Percentiles rank a stretch among this genome's conserved stretches.
These are phyloP conservation scores for Lycocorax pyrrhopterus DNA, from an alignment of 2,113 vertebrate species.

Conservation along the genomic window DNA sequence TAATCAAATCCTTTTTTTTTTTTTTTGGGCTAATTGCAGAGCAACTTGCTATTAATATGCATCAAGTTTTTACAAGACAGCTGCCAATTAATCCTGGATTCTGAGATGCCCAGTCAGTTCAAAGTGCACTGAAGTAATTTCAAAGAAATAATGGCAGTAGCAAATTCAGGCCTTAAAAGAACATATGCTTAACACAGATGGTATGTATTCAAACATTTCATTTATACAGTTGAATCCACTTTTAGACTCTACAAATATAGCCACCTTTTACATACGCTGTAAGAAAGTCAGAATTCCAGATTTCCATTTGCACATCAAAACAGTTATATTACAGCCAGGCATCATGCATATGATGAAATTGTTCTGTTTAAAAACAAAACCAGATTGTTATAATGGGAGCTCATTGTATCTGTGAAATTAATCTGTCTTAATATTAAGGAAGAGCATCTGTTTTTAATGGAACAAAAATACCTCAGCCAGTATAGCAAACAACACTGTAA, in stretches of 20 bases:
- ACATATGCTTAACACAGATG: constrained; percentile 38
- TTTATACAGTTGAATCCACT: constrained; percentile 23
- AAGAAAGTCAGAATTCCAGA: constrained; percentile 37
- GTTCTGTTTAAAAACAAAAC: constrained; percentile 46
- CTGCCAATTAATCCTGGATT: not conserved
- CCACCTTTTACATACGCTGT: constrained; percentile 6
- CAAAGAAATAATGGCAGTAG: not conserved
- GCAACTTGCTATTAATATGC: not conserved
- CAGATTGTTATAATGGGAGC: constrained; percentile 42
- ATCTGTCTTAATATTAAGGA: constrained; percentile 31
- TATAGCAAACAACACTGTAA: not conserved
- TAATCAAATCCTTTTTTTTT: not conserved
- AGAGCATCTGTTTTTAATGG: constrained; percentile 44
- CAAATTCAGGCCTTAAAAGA: constrained; percentile 23
- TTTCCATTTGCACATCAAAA: constrained; percentile 53
- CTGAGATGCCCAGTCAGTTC: not conserved
- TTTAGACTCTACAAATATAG: constrained; percentile 36
- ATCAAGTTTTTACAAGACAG: not conserved
- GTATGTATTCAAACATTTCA: constrained; percentile 35
- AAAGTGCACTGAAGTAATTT: not conserved
- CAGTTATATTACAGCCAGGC: constrained; percentile 14
- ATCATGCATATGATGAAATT: not conserved
- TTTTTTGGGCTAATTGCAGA: not conserved
- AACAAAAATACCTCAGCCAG: constrained; percentile 33
- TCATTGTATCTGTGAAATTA: constrained; percentile 48